These are phyloP conservation scores for Tyto alba DNA, from an alignment of 2,113 vertebrate genomes.

Conservation along the genomic window DNA sequence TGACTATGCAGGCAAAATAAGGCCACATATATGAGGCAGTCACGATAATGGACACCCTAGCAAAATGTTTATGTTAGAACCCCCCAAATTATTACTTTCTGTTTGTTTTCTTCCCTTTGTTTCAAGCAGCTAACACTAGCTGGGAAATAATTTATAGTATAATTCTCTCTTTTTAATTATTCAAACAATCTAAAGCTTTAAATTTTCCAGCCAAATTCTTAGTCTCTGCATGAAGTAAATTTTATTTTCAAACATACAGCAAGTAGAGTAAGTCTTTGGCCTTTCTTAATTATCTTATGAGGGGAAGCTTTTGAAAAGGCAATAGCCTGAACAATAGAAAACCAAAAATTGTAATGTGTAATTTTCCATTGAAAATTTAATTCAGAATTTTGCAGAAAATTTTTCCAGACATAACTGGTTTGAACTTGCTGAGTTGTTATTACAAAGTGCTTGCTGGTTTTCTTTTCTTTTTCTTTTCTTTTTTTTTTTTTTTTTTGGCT, in stretches of 20 bases:
- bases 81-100: not conserved
- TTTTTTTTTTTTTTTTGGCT: not conserved
- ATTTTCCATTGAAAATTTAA: not conserved
- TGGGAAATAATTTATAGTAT: not conserved
- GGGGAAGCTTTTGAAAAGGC: not conserved
- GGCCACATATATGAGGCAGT: not conserved
- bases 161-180: not conserved
- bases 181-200: not conserved
- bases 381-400: not conserved
- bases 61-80: not conserved
- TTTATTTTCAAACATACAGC: not conserved
- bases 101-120: not conserved
- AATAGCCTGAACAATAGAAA: not conserved
- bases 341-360: not conserved
- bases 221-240: not conserved
- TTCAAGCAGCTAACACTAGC: not conserved
- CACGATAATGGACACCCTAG: not conserved
- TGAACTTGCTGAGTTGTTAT: not conserved
- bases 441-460: accelerated
- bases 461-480: not conserved
- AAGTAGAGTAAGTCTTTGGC: not conserved
- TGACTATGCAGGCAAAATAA: not conserved
- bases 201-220: not conserved
- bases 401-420: not conserved
- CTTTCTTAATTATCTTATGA: not conserved